Base-by-base conservation (phyloP, 2,797 vertebrate genomes). In the Enteromius unitaeniatus region DNA sequence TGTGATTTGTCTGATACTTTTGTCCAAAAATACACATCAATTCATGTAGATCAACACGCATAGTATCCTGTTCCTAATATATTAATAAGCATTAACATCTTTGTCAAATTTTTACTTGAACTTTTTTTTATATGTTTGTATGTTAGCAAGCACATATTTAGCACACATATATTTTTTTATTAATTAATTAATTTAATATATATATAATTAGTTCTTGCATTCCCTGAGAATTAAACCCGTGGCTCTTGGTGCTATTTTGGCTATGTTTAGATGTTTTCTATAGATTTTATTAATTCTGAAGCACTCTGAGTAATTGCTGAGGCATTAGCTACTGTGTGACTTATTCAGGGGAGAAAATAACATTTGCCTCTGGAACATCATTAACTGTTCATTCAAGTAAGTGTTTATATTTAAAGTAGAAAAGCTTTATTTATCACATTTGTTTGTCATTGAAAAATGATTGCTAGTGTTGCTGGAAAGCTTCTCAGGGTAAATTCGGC, bases 361-460 rank as follows among this genome's bases (percentile, higher is more conserved):
- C 47, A 26, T 78, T 83, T 78, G 82, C 26, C 13, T n/a, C 74
- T 47, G 74, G 49, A 60, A 83, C 82, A 47, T 78, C 51, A 17
- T 34, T 78, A 64, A 47, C 23, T 17, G 64, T 83, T 69, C 64
- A 55, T 58, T 45, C 64, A 60, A 78, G 82, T 83, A 83, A 83
- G 82, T 77, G 17, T 3, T 53, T 37, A 70, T 28, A 49, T 60
- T 31, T 21, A 23, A 15, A 53, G 17, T 21, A 21, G 42, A 73
- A 11, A 74, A 14, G 4, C 47, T 31, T 74, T 74, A 49, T 31
- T 74, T n/a, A 51, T 74, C 17, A 53, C 45, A 21, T 23, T 40
- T n/a, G 5, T 42, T 60, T 60, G 14, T 19, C 28, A 13, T 37
- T 55, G 11, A 55, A 14, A 55, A 76, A 62, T 23, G 6, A 45